These are phyloP conservation scores for Edolisoma coerulescens DNA, from an alignment of 2,113 vertebrate species.

Conservation along the genomic window DNA sequence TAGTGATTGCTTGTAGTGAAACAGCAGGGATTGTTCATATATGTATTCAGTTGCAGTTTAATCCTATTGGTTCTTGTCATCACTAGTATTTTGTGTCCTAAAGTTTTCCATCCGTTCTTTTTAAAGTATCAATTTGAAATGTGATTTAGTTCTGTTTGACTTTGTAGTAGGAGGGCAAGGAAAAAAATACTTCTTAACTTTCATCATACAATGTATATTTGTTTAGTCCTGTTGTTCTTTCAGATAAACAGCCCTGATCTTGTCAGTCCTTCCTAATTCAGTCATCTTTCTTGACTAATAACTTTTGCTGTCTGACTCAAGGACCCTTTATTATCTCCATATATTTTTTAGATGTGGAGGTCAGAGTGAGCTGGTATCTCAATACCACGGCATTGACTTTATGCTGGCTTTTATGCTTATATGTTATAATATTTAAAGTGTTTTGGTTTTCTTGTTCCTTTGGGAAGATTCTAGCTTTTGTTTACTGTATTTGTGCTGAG, in stretches of 20 bases:
- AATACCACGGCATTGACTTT: not conserved
- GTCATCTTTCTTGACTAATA: not conserved
- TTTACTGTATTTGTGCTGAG: not conserved
- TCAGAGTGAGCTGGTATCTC: not conserved
- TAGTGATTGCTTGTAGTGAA: not conserved
- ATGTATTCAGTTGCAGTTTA: not conserved
- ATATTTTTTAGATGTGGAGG: not conserved
- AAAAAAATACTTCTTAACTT: constrained; percentile 3
- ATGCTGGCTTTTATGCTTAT: not conserved
- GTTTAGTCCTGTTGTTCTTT: not conserved
- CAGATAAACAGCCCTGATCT: not conserved
- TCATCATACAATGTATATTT: not conserved
- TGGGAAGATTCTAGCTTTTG: not conserved
- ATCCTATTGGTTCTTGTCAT: not conserved
- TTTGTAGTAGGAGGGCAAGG: not conserved
- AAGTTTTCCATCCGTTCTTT: not conserved
- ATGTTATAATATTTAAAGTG: not conserved
- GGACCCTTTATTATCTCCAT: not conserved
- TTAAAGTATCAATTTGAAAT: not conserved
- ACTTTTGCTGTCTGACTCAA: not conserved
- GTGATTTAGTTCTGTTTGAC: not conserved
- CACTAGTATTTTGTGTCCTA: not conserved
- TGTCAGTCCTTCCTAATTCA: not conserved
- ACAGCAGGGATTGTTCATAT: not conserved
- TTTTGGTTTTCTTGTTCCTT: not conserved